Base-by-base conservation (phyloP, 2,888 invertebrate genomes). In the Eupithecia exiguata region DNA sequence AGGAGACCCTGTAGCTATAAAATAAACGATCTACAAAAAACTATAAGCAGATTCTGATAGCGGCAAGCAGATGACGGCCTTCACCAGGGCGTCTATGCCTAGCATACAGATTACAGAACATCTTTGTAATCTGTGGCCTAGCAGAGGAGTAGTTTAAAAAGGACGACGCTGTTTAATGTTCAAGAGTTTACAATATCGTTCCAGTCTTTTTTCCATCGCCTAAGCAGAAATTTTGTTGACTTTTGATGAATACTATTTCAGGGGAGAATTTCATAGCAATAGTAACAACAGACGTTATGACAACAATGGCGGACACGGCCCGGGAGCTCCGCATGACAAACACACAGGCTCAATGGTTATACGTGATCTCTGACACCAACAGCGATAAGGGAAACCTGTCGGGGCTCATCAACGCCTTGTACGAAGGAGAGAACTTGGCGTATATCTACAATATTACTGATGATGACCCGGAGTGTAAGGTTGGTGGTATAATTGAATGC, bases 321-420 rank as follows among this genome's bases (percentile, higher is more conserved):
- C 96, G 96, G 65, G 92, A 95, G 0, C 88, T 96, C 69, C 91
- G 94, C 53, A 95, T 98, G 95, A 96, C 97, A 0, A 95, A 96
- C 82, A 96, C 97, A 0, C 95, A 93, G 81, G 97, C 96, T 77
- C 97, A 98, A 85, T 98, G 98, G 98, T 87, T 98, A n/a, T 98
- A 97, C 85, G 93, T 97, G 53, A 92, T 97, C 69, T 95, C 96
- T 0, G 96, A 97, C 74, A 95, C 95, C 0, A 89, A 94, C 72
- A 84, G 82, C 0, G 88, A 88, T 5, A 89, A 91, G 5, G 91
- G 92, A 1, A 95, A 96, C 82, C 85, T 96, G 7, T 89, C 95
- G 0, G 91, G 91, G 25, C 93, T 96, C 36, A 92, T 95, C 62
- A 94, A 95, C 78, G 89, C 96, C 0, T 88, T 97, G 38, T 94